phyloP scores from a whole-genome alignment of 2,113 vertebrate genomes.

The Cercocebus atys region DNA sequence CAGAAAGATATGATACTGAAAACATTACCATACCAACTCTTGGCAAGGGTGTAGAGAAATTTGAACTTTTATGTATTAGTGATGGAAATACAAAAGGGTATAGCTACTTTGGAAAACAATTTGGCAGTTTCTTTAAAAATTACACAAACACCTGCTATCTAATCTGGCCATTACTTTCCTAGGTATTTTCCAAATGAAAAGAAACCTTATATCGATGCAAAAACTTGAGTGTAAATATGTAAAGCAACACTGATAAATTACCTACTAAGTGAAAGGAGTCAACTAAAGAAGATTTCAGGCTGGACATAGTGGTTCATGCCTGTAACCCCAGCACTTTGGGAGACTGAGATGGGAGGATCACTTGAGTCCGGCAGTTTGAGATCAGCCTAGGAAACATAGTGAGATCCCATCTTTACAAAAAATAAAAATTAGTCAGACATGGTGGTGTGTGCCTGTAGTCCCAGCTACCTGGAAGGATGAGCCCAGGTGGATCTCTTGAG shows the following conservation, averaged over 20 bases:
- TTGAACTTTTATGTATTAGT: neutral
- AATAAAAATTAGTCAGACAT: too few relatives aligned
- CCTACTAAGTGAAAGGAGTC: neutral
- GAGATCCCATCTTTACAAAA: too few relatives aligned
- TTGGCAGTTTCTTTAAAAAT: neutral
- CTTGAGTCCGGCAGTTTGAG: too few relatives aligned
- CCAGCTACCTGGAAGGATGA: too few relatives aligned
- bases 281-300: neutral
- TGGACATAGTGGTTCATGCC: too few relatives aligned
- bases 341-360: too few relatives aligned
- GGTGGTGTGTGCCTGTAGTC: too few relatives aligned
- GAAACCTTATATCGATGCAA: neutral
- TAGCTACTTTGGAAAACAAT: neutral
- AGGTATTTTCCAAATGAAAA: neutral
- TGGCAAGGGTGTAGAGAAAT: neutral
- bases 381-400: too few relatives aligned
- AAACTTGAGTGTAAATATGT: neutral
- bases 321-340: too few relatives aligned
- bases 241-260: neutral
- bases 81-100: neutral
- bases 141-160: neutral
- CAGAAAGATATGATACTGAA: neutral
- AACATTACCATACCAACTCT: neutral
- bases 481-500: too few relatives aligned
- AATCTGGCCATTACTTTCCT: neutral